Conservation (phyloP, 2,888 invertebrate genomes). For the Morpho deidamia region DNA sequence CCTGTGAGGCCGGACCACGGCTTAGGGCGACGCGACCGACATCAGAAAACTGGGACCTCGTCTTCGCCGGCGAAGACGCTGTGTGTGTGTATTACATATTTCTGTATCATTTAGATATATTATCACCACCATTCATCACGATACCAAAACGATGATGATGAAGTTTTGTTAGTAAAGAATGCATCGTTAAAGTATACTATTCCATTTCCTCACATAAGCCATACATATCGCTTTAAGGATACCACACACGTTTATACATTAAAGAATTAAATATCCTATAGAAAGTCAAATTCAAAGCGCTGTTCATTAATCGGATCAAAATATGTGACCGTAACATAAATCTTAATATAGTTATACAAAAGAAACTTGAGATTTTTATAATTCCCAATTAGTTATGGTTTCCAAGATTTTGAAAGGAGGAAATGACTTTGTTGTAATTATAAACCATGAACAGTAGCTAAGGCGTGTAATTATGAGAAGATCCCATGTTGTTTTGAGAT, state of each 20-base stretch:
- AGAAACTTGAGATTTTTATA: constrained; percentile 4
- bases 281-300: not conserved
- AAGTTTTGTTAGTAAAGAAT: too few relatives aligned
- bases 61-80: too few relatives aligned
- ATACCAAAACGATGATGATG: too few relatives aligned
- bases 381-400: constrained; percentile 17
- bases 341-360: not conserved
- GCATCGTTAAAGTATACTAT: not conserved
- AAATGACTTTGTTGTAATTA: constrained; percentile 53
- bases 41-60: too few relatives aligned
- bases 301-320: constrained; percentile 5
- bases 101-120: too few relatives aligned
- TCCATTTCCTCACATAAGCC: not conserved
- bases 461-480: constrained; percentile 49
- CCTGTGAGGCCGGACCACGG: too few relatives aligned
- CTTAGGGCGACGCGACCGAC: too few relatives aligned
- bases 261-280: not conserved
- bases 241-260: not conserved
- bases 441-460: constrained; percentile 38
- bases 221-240: not conserved
- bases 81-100: too few relatives aligned
- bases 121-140: too few relatives aligned
- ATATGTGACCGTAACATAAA: not conserved
- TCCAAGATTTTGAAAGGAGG: constrained; percentile 35
- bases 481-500: constrained; percentile 48